Evolutionary conservation across 2,888 invertebrate genomes (phyloP), one percentile per base, ranked within the genome.

Genomic region (Mycalesis mineus): DNA sequence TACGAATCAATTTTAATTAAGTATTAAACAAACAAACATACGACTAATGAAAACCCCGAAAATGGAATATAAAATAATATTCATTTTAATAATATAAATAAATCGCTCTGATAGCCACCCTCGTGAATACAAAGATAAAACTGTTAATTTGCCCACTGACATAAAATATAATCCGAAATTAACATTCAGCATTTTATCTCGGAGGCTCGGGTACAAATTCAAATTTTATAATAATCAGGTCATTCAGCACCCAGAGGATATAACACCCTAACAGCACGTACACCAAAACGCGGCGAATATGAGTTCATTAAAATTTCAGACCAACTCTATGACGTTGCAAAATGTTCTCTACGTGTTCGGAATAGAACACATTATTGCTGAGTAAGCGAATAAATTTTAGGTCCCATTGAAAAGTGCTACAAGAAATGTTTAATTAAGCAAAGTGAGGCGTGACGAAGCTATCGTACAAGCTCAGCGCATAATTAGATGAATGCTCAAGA

Each of bases 341-440:
- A 65, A 55, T 57, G 49, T n/a, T 41, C 54, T 58, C 31, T 62
- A 55, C 13, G 13, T 41, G 29, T 28, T 40, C 29, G 42, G 14
- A 40, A 48, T 59, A 61, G 13, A 49, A 58, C 44, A 22, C 15
- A 36, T 45, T 54, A 58, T 64, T 37, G 13, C 42, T 58, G 41
- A 49, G 22, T 29, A 47, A 15, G 31, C 22, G 53, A 52, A 49
- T 48, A 44, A 56, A 57, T 61, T 61, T 60, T 60, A 58, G 48
- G 40, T 56, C 31, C 57, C 65, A 63, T 64, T 66, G 61, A 58
- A 68, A 71, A 73, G 65, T 70, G 71, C 62, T 65, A 62, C 68
- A 72, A 75, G 72, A 76, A 78, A 77, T 77, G 73, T 81, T 82
- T 80, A 78, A 83, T 82, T 80, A 80, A 71, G 77, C 69, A 72